phyloP scores from a whole-genome alignment of 2,888 invertebrate genomes.

The Amphimallon solstitiale region DNA sequence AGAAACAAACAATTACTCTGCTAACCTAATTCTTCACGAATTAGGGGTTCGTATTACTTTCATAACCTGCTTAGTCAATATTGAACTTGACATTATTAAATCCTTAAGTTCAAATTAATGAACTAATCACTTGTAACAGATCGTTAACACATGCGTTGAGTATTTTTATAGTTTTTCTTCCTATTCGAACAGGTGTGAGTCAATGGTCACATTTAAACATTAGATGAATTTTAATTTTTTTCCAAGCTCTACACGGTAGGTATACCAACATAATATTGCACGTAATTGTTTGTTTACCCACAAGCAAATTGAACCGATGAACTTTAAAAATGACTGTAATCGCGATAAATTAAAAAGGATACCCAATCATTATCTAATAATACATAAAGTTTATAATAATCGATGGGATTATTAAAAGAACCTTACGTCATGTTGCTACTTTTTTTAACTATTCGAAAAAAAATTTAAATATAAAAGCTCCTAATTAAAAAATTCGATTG shows the following conservation, averaged over 20 bases:
- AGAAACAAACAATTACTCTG: too few relatives aligned
- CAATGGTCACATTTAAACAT: conserved; percentile 44
- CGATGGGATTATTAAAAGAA: background rate
- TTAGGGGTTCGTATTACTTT: too few relatives aligned
- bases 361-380: too few relatives aligned
- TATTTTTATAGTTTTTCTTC: conserved; percentile 35
- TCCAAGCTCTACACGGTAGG: conserved; percentile 33
- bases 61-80: too few relatives aligned
- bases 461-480: background rate
- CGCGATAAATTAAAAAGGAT: too few relatives aligned
- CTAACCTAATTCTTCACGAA: too few relatives aligned
- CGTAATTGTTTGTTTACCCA: conserved; percentile 1
- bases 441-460: background rate
- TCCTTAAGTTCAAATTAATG: conserved; percentile 19
- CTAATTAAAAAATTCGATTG: conserved; percentile 23
- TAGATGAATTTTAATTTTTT: conserved; percentile 46
- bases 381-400: too few relatives aligned
- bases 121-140: conserved; percentile 22
- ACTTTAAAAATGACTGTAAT: too few relatives aligned
- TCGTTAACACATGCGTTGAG: conserved; percentile 21
- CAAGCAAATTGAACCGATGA: background rate
- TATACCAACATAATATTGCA: conserved; percentile 33
- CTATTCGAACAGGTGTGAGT: conserved; percentile 40
- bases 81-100: conserved; percentile 13
- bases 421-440: background rate